A percentile compares a stretch with the other conserved stretches of the same genome.
Evolutionary conservation across 2,113 vertebrate genomes (phyloP).

Genomic region (Symphodus melops): DNA sequence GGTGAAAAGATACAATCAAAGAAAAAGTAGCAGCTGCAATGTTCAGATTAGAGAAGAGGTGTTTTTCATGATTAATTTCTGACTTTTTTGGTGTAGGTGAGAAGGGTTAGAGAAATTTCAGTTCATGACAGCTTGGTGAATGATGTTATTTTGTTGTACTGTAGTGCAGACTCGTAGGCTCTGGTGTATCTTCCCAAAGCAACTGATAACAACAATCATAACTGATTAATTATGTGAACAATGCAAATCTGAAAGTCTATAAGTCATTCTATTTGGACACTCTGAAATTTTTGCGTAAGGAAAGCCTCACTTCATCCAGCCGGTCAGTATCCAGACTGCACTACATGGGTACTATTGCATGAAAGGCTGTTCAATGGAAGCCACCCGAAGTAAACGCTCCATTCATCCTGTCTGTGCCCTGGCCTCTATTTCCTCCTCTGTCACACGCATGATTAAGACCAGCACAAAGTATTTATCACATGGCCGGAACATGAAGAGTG

Average conservation of each 20-base stretch:
- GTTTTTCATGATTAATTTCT: too few relatives aligned
- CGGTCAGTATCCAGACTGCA: conserved; percentile 27
- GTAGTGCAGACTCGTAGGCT: too few relatives aligned
- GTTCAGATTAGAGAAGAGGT: too few relatives aligned
- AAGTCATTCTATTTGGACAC: not conserved
- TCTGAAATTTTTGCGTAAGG: conserved; percentile 25
- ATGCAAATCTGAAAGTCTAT: not conserved
- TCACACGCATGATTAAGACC: conserved; percentile 81
- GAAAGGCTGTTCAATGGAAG: conserved; percentile 64
- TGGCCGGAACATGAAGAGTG: conserved; percentile 19
- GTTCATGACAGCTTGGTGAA: too few relatives aligned
- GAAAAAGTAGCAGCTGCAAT: too few relatives aligned
- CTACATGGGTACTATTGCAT: conserved; percentile 20
- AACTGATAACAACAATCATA: conserved; percentile 13
- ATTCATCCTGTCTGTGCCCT: conserved; percentile 66
- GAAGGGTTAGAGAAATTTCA: too few relatives aligned
- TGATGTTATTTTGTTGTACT: too few relatives aligned
- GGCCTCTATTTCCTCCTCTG: conserved; percentile 74
- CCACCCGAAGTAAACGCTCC: conserved; percentile 68
- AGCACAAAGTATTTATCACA: conserved; percentile 76
- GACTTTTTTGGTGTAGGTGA: too few relatives aligned
- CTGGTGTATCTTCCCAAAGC: too few relatives aligned
- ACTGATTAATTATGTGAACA: conserved; percentile 1
- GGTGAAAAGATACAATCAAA: too few relatives aligned
- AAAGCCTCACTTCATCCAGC: conserved; percentile 33